Percentiles rank a stretch among this genome's conserved stretches.
Conservation (phyloP, 2,113 vertebrate genomes). For the Mixornis gularis region DNA sequence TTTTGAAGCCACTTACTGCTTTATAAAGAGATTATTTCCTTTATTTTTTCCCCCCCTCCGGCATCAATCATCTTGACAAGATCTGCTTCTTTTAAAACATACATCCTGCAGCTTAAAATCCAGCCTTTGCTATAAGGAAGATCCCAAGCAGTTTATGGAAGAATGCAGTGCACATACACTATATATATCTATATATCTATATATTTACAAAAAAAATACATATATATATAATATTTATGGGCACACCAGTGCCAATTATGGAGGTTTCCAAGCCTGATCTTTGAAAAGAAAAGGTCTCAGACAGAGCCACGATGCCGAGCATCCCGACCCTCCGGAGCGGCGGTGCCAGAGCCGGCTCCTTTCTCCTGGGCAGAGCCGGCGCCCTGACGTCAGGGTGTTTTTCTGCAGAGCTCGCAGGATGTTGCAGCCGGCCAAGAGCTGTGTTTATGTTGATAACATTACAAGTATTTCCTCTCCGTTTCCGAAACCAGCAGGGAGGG, state of each 20-base stretch:
- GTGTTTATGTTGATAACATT: conserved; percentile 59
- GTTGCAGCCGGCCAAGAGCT: conserved; percentile 47
- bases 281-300: background rate
- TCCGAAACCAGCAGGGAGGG: conserved; percentile 31
- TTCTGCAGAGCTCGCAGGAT: conserved; percentile 52
- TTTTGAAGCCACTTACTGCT: background rate
- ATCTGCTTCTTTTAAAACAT: background rate
- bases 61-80: background rate
- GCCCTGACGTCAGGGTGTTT: conserved; percentile 54
- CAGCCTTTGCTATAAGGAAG: background rate
- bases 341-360: background rate
- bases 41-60: background rate
- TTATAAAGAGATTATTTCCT: conserved; percentile 20
- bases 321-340: background rate
- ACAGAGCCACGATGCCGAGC: rapidly evolving
- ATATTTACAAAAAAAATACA: background rate
- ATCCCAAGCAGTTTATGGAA: background rate
- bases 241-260: rapidly evolving
- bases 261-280: background rate
- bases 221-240: background rate
- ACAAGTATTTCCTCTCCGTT: conserved; percentile 61
- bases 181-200: no score
- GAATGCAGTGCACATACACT: rapidly evolving
- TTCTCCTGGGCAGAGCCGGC: background rate
- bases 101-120: background rate